A percentile compares a stretch with the other conserved stretches of the same genome.
Evolutionary conservation across 2,888 invertebrate genomes (phyloP).

Genomic region (Sphaerophoria rueppellii): DNA sequence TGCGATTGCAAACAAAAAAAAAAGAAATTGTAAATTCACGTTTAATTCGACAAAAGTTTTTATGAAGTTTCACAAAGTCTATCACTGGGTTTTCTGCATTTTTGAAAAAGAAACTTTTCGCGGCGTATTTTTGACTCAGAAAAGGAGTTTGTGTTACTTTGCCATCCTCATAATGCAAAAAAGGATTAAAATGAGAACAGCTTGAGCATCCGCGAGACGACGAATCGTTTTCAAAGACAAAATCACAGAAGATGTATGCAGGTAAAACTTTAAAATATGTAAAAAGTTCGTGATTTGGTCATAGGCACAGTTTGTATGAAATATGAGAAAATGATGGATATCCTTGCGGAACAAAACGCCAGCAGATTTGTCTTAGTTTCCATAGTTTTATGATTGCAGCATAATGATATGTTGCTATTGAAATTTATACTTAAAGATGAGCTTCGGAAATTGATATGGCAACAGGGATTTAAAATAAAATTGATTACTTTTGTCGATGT

Average conservation of each 20-base stretch:
- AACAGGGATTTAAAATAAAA: slow-evolving; percentile 19
- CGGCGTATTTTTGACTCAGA: slow-evolving; percentile 1
- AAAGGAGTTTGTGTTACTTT: neutral
- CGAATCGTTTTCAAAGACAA: neutral
- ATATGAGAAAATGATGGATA: slow-evolving; percentile 20
- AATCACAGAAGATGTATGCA: too few species aligned
- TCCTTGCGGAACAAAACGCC: slow-evolving; percentile 9
- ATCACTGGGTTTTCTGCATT: slow-evolving; percentile 40
- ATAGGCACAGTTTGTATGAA: neutral
- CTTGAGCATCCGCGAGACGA: neutral
- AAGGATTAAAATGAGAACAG: neutral
- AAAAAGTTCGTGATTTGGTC: slow-evolving; percentile 23
- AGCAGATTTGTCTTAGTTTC: slow-evolving; percentile 29
- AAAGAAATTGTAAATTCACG: slow-evolving; percentile 42
- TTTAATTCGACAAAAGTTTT: slow-evolving; percentile 60
- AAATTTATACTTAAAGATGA: slow-evolving; percentile 41
- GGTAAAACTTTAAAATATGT: neutral
- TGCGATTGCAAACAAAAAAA: slow-evolving; percentile 31
- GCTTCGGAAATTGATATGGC: slow-evolving; percentile 37
- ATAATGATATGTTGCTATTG: slow-evolving; percentile 28
- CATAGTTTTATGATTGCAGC: slow-evolving; percentile 32
- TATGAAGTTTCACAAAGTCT: slow-evolving; percentile 55
- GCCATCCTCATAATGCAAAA: neutral
- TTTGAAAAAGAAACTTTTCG: slow-evolving; percentile 8
- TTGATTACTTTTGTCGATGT: slow-evolving; percentile 26